Conservation (phyloP, 2,888 invertebrate genomes). For the Elysia crispata region DNA sequence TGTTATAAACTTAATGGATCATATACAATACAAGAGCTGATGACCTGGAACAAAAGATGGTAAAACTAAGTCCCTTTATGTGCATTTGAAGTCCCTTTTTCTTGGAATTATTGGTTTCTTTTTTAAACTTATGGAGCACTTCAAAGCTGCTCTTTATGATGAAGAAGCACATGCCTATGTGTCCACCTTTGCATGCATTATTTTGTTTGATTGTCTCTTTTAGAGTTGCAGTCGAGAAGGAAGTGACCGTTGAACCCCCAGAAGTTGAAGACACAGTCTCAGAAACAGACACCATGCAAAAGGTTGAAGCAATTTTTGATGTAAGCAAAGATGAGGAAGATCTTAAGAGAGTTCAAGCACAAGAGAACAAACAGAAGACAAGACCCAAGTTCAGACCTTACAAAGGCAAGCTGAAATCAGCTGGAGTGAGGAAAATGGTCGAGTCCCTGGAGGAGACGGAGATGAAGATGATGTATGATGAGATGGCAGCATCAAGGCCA, state of each 20-base stretch:
- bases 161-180: too few relatives aligned
- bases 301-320: constrained; percentile 16
- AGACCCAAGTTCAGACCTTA: constrained; percentile 65
- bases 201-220: not conserved
- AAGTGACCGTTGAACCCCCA: constrained; percentile 12
- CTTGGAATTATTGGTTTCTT: too few relatives aligned
- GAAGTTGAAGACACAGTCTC: constrained; percentile 51
- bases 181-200: not conserved
- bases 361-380: constrained; percentile 33
- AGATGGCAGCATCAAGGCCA: constrained; percentile 52
- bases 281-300: constrained; percentile 36
- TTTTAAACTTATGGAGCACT: not conserved
- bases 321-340: not conserved
- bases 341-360: constrained; percentile 24
- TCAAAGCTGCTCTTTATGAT: too few relatives aligned
- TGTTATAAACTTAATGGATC: too few relatives aligned
- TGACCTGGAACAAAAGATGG: too few relatives aligned
- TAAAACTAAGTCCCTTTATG: too few relatives aligned
- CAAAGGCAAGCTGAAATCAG: constrained; percentile 66
- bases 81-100: too few relatives aligned
- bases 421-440: constrained; percentile 63
- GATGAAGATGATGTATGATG: constrained; percentile 62
- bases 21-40: too few relatives aligned
- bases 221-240: not conserved
- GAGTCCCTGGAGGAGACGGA: constrained; percentile 72